phyloP scores from a whole-genome alignment of 92 coral and sea anemone genomes.

The Zoanthus gigantus region DNA sequence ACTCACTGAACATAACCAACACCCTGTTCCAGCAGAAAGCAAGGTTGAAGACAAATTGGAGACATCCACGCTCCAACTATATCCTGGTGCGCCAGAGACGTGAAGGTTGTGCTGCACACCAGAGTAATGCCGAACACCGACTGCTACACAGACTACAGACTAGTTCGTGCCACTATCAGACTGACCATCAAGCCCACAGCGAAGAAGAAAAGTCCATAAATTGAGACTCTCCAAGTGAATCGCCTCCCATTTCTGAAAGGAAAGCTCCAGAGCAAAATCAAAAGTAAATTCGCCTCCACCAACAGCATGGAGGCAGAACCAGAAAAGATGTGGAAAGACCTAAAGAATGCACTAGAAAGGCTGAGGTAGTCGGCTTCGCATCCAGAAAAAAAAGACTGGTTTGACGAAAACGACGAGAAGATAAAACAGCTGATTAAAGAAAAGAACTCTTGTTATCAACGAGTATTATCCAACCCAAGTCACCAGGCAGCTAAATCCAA shows the following conservation, averaged over 20 bases:
- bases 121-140: conserved; percentile 3
- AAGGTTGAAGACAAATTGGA: conserved; percentile 26
- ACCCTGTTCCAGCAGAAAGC: neutral
- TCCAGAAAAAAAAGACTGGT: conserved; percentile 54
- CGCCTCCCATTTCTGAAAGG: neutral
- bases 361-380: conserved; percentile 33
- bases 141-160: conserved; percentile 17
- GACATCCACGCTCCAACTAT: conserved; percentile 39
- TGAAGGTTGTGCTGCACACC: conserved; percentile 19
- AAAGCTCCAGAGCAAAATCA: neutral
- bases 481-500: conserved; percentile 6
- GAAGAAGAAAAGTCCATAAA: neutral
- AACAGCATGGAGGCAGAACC: conserved; percentile 1
- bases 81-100: conserved; percentile 2
- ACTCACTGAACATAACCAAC: conserved; percentile 27
- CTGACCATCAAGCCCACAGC: neutral
- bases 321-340: conserved; percentile 1
- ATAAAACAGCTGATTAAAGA: neutral
- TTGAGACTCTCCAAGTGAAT: conserved; percentile 12
- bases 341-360: neutral
- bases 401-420: neutral
- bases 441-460: neutral
- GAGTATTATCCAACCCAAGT: neutral
- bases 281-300: conserved; percentile 1
- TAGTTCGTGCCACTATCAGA: neutral